phyloP scores from a whole-genome alignment of 2,888 invertebrate genomes.

The Tipula lateralis region DNA sequence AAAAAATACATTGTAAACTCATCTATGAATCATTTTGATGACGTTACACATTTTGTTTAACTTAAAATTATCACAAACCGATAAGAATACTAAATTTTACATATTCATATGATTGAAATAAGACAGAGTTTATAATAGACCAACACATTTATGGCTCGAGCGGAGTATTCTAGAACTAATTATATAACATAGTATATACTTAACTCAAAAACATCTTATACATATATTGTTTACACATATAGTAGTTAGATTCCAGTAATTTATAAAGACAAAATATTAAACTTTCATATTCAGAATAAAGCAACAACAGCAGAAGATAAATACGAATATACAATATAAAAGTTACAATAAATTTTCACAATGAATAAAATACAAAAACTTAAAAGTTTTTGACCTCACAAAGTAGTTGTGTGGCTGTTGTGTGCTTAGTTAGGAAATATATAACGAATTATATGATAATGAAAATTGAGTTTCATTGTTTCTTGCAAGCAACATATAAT shows the following conservation, averaged over 20 bases:
- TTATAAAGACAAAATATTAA: not conserved
- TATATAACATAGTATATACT: not conserved
- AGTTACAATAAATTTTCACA: slow-evolving; percentile 19
- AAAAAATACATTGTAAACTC: no score
- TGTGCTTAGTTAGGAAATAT: not conserved
- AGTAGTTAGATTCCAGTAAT: slow-evolving; percentile 11
- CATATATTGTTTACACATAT: not conserved
- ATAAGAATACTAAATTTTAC: not conserved
- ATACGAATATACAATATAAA: not conserved
- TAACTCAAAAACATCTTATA: not conserved
- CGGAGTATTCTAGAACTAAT: not conserved
- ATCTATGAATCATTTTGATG: not conserved
- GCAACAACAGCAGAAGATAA: not conserved
- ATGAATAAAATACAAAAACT: slow-evolving; percentile 20
- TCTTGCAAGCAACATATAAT: not conserved
- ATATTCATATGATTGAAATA: not conserved
- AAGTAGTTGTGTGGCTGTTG: not conserved
- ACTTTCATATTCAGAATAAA: not conserved
- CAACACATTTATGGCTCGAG: not conserved
- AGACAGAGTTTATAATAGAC: not conserved
- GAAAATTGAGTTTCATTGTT: slow-evolving; percentile 1
- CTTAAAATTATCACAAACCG: not conserved
- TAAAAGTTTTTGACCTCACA: slow-evolving; percentile 3
- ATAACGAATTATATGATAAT: not conserved
- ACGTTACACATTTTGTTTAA: not conserved